Evolutionary conservation across 2,113 vertebrate species (phyloP), one percentile per base, ranked within the genome.

Genomic region (Tyrannus savana): DNA sequence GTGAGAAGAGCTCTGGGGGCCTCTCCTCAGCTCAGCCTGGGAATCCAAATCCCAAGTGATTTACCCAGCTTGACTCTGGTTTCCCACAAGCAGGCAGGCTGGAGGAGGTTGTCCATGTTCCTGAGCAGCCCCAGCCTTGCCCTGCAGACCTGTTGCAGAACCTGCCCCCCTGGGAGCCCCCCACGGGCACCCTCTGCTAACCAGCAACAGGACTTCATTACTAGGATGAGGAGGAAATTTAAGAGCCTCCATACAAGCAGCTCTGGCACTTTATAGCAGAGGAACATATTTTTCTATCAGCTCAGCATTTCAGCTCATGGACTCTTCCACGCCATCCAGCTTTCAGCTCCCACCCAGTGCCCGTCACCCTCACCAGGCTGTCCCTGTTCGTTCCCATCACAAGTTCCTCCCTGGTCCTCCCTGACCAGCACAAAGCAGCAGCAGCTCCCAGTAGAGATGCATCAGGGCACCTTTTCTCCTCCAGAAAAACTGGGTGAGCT

Each of bases 241-340:
- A 63, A 80, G 15, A 90, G 17, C 72, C 30, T 91, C 74, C 23
- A 33, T 35, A 39, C 41, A 30, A 86, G 21, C 71, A 66, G 11
- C 47, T 93, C 78, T 60, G 55, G 95, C 90, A 86, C 90, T 94
- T 94, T 77, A 77, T 46, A 68, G 62, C n/a, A 87, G 55, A 83
- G 63, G 55, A 85, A 42, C 15, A 0, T 28, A 6, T 73, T 82
- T 84, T 88, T 35, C 27, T 74, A 6, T 58, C 53, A 58, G 59
- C 21, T 89, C 73, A 37, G n/a, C 0, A 0, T 42, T 88, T 63
- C 50, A 84, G 56, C 47, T 93, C 7, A 7, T 7, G 10, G 44
- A 24, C 14, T 28, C 10, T 62, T 42, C 59, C 25, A 62, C 2
- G 19, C 5, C 47, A 60, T 21, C 52, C 35, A 35, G 67, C 23